A percentile compares a stretch with the other conserved stretches of the same genome.
Evolutionary conservation across 2,113 vertebrate genomes (phyloP).

Genomic region (Poeciliopsis prolifica): DNA sequence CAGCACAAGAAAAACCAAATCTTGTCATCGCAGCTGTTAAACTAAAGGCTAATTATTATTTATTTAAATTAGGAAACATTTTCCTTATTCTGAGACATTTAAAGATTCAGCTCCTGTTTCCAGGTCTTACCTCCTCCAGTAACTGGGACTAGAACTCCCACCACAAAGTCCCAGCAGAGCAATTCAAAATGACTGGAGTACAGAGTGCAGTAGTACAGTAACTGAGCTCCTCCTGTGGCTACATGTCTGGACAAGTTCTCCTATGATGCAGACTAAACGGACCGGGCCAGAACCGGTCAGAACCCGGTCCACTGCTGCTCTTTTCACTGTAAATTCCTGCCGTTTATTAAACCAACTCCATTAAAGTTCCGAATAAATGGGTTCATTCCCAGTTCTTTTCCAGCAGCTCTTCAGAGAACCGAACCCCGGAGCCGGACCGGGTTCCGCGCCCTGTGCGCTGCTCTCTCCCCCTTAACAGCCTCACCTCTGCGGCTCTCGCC

Average conservation of each 20-base stretch:
- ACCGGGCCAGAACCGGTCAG: background rate
- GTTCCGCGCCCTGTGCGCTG: background rate
- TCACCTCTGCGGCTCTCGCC: conserved; percentile 67
- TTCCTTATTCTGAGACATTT: background rate
- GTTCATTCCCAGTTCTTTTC: background rate
- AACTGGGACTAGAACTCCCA: background rate
- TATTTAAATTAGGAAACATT: no score
- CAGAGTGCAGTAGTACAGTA: background rate
- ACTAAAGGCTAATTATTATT: no score
- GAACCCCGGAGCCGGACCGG: background rate
- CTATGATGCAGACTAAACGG: background rate
- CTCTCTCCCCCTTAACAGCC: conserved; percentile 12
- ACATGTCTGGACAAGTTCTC: conserved; percentile 42
- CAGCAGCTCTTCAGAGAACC: background rate
- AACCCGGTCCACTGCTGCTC: no score
- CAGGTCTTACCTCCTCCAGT: background rate
- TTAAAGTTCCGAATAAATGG: background rate
- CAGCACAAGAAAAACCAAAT: background rate
- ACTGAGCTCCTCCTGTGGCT: conserved; percentile 25
- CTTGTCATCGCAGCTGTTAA: background rate
- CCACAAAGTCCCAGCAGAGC: background rate
- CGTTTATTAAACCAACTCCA: background rate
- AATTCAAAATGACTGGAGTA: background rate
- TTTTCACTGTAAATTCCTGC: background rate
- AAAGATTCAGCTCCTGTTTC: background rate